phyloP scores from a whole-genome alignment of 2,797 vertebrate genomes.

The Eulemur mongoz region DNA sequence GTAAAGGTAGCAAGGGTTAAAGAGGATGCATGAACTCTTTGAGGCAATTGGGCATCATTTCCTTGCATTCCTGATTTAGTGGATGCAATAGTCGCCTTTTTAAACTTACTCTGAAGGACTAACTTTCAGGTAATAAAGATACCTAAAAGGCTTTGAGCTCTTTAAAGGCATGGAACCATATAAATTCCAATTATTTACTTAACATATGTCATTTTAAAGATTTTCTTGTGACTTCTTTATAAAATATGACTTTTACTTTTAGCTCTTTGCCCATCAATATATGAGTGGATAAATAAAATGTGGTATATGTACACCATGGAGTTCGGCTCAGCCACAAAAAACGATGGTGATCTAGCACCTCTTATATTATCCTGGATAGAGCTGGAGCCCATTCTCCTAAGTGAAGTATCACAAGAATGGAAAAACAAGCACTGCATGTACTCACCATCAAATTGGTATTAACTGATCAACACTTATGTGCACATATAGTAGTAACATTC shows the following conservation, averaged over 20 bases:
- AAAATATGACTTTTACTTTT: background rate
- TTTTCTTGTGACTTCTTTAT: background rate
- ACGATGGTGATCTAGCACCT: too few species aligned
- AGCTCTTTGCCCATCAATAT: too few species aligned
- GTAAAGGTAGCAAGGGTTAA: background rate
- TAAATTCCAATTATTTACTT: constrained; percentile 24
- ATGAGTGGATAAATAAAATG: too few species aligned
- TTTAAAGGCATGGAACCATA: background rate
- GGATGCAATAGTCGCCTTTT: background rate
- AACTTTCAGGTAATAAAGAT: background rate
- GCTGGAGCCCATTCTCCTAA: too few species aligned
- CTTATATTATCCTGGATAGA: too few species aligned
- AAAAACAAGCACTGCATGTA: too few species aligned
- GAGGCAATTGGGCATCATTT: background rate
- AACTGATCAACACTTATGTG: too few species aligned
- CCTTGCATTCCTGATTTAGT: background rate
- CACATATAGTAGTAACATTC: too few species aligned
- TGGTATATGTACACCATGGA: too few species aligned
- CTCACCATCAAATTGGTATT: too few species aligned
- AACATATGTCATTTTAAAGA: background rate
- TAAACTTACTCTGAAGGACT: background rate
- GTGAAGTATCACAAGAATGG: too few species aligned
- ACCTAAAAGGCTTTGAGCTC: background rate
- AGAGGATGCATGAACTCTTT: background rate
- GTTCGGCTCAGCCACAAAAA: too few species aligned